A percentile compares a stretch with the other conserved stretches of the same genome.
Conservation (phyloP, 2,113 vertebrate species). For the Epinephelus fuscoguttatus region DNA sequence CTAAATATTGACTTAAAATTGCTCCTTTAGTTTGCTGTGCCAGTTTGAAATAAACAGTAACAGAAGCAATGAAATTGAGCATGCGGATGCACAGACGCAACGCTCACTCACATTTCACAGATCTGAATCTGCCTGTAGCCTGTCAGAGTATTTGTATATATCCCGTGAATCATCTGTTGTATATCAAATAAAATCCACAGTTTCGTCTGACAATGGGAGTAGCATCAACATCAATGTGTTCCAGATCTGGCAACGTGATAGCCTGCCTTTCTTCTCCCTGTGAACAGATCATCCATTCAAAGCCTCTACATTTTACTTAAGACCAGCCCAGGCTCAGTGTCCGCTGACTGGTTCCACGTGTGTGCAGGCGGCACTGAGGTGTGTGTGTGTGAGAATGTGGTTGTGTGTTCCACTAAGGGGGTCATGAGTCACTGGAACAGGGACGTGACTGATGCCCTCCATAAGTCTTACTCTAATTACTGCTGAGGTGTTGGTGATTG, state of each 20-base stretch:
- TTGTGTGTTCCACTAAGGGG: constrained; percentile 48
- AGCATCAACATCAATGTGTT: constrained; percentile 79
- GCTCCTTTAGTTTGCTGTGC: constrained; percentile 39
- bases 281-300: constrained; percentile 84
- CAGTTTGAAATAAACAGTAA: constrained; percentile 42
- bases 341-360: constrained; percentile 83
- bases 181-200: constrained; percentile 72
- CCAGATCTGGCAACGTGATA: constrained; percentile 82
- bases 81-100: constrained; percentile 27
- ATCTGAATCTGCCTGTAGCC: constrained; percentile 37
- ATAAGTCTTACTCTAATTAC: constrained; percentile 81
- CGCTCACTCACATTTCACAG: constrained; percentile 31
- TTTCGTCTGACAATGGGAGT: constrained; percentile 75
- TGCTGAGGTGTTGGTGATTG: constrained; percentile 77
- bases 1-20: constrained; percentile 55
- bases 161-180: constrained; percentile 74
- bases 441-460: constrained; percentile 75
- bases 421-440: constrained; percentile 78
- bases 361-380: constrained; percentile 69
- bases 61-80: constrained; percentile 38
- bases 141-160: constrained; percentile 48
- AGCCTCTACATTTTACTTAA: constrained; percentile 78
- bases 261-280: constrained; percentile 76
- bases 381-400: constrained; percentile 40
- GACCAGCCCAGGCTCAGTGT: constrained; percentile 70